Evolutionary conservation across 2,797 vertebrate species (phyloP), one percentile per base, ranked within the genome.

Genomic region (Podargus strigoides): DNA sequence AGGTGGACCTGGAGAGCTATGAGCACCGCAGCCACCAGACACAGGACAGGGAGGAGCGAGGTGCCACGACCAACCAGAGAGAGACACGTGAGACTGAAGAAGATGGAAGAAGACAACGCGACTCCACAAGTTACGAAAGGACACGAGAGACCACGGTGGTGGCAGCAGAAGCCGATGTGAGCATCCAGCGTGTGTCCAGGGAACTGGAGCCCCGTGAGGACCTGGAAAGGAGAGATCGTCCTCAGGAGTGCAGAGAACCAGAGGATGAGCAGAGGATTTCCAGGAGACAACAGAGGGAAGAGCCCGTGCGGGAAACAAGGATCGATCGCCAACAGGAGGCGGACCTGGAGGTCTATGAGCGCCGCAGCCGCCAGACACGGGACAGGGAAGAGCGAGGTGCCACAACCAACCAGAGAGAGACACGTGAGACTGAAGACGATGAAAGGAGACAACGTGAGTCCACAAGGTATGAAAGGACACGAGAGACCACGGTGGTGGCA

Each of bases 31-130:
- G 18, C 3, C 28, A 3, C 9, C 27, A 2, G 24, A 10, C 14
- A 1, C 3, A 0, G 0, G 42, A 22, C 0, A 10, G 27, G 5
- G 39, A 13, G 14, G 32, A 14, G 1, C 17, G 3, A 64, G 41
- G 3, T 2, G 18, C 5, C 6, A 19, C 0, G 0, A 26, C 3
- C 0, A 1, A 4, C 0, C 8, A n/a, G 8, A 32, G 34, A 23
- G 21, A 50, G 3, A 22, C 11, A 7, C 2, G 3, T 3, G 60
- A 44, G 0, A 0, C 1, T 4, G 10, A 26, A 26, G 11, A 0
- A 0, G 36, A 50, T 2, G 27, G 3, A 10, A 69, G 63, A 6
- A 76, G 44, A 5, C 14, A 49, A 1, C 12, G 3, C 0, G n/a
- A n/a, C n/a, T n/a, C n/a, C n/a, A n/a, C n/a, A n/a, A n/a, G n/a